Evolutionary conservation across 92 coral and sea anemone species (phyloP).

Genomic region (Palythoa heliodiscus): DNA sequence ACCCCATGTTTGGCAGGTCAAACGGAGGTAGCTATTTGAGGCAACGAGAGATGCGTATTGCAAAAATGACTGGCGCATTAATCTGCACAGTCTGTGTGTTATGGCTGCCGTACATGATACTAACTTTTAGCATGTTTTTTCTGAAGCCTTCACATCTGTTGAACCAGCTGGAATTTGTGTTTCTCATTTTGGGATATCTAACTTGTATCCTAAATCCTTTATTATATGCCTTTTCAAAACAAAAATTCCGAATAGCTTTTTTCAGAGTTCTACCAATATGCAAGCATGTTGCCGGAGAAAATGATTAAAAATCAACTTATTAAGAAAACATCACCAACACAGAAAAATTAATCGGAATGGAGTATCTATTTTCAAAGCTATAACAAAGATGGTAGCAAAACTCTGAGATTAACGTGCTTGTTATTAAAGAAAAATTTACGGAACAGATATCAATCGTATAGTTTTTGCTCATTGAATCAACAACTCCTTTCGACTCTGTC

Average conservation of each 20-base stretch:
- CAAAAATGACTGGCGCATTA: slow-evolving; percentile 84
- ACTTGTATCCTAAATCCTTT: slow-evolving; percentile 79
- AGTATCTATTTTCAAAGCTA: not conserved
- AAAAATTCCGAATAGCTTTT: slow-evolving; percentile 77
- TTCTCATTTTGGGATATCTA: slow-evolving; percentile 75
- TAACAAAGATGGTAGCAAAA: not conserved
- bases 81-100: slow-evolving; percentile 76
- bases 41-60: slow-evolving; percentile 81
- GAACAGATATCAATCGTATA: too few species aligned
- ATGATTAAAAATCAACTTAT: not conserved
- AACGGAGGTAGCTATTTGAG: slow-evolving; percentile 43
- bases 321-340: not conserved
- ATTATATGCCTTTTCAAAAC: slow-evolving; percentile 84
- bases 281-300: not conserved
- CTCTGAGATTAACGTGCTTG: too few species aligned
- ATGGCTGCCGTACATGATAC: slow-evolving; percentile 82
- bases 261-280: slow-evolving; percentile 62
- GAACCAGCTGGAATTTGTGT: slow-evolving; percentile 61
- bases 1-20: slow-evolving; percentile 37
- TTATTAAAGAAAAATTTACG: too few species aligned
- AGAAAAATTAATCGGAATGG: not conserved
- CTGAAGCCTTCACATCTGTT: slow-evolving; percentile 44
- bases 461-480: too few species aligned
- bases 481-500: too few species aligned
- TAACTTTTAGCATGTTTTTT: slow-evolving; percentile 67